A percentile compares a stretch with the other conserved stretches of the same genome.
phyloP scores from a whole-genome alignment of 2,888 invertebrate species.

The Molorchus minor region DNA sequence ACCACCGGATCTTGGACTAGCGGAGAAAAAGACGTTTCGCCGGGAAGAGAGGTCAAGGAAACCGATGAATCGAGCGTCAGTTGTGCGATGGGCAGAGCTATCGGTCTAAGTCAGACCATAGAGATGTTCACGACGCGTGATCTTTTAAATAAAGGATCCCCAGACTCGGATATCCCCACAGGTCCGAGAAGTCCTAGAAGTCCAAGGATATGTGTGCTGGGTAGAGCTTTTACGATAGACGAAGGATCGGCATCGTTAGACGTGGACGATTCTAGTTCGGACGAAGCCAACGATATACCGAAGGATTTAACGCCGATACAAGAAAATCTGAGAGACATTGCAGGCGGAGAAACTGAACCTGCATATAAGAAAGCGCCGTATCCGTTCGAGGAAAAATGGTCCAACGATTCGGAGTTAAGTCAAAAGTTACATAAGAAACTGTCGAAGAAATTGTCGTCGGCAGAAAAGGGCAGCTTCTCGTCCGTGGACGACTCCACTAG shows the following conservation, averaged over 20 bases:
- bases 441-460: conserved; percentile 59
- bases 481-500: conserved; percentile 59
- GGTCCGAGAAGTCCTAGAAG: conserved; percentile 59
- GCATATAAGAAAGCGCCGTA: conserved; percentile 57
- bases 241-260: conserved; percentile 56
- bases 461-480: conserved; percentile 58
- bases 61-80: conserved; percentile 80
- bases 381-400: conserved; percentile 63
- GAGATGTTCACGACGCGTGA: conserved; percentile 74
- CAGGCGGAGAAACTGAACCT: conserved; percentile 39
- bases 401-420: conserved; percentile 60
- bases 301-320: conserved; percentile 56
- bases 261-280: conserved; percentile 52
- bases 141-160: conserved; percentile 63
- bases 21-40: conserved; percentile 77
- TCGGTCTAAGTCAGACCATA: conserved; percentile 80
- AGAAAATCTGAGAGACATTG: conserved; percentile 47
- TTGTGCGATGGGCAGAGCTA: conserved; percentile 81
- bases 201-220: conserved; percentile 60
- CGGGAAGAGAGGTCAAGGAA: conserved; percentile 69
- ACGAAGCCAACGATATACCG: conserved; percentile 57
- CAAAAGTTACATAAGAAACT: conserved; percentile 60
- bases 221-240: conserved; percentile 62
- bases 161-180: conserved; percentile 50
- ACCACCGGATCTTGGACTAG: conserved; percentile 81